A percentile compares a stretch with the other conserved stretches of the same genome.
Evolutionary conservation across 2,797 vertebrate genomes (phyloP).

Genomic region (Varecia variegata): DNA sequence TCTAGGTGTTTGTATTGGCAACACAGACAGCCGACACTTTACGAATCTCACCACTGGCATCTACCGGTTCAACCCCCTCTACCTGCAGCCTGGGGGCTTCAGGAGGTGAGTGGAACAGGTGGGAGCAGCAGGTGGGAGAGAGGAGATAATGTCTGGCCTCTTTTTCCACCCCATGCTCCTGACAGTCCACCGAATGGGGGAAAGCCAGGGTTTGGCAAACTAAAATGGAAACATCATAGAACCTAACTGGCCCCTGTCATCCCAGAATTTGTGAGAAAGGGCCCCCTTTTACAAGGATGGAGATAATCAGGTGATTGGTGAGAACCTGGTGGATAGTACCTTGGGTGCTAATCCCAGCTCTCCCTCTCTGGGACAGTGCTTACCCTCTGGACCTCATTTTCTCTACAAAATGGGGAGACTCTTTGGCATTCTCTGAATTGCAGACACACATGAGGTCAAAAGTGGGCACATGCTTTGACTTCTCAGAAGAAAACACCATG

Average conservation of each 20-base stretch:
- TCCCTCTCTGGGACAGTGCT: not conserved
- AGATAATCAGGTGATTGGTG: not conserved
- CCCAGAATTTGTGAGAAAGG: not conserved
- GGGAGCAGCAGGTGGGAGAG: not conserved
- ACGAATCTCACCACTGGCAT: slow-evolving; percentile 87
- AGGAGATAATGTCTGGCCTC: not conserved
- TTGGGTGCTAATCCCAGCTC: not conserved
- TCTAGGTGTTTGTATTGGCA: slow-evolving; percentile 91
- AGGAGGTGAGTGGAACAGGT: slow-evolving; percentile 85
- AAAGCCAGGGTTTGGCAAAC: not conserved
- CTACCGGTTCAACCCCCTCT: slow-evolving; percentile 91
- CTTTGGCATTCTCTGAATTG: not conserved
- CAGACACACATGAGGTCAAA: not conserved
- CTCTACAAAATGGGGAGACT: not conserved
- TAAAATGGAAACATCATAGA: not conserved
- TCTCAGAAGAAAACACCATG: slow-evolving; percentile 1
- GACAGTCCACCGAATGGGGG: not conserved
- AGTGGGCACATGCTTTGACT: not conserved
- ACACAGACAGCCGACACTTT: slow-evolving; percentile 95
- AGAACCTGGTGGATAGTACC: not conserved
- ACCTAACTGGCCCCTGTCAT: not conserved
- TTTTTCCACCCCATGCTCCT: not conserved
- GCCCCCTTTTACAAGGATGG: not conserved
- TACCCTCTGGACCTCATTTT: not conserved
- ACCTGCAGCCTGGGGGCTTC: slow-evolving; percentile 86